Base-by-base conservation (phyloP, 2,797 vertebrate genomes). In the Acrossocheilus fasciatus region DNA sequence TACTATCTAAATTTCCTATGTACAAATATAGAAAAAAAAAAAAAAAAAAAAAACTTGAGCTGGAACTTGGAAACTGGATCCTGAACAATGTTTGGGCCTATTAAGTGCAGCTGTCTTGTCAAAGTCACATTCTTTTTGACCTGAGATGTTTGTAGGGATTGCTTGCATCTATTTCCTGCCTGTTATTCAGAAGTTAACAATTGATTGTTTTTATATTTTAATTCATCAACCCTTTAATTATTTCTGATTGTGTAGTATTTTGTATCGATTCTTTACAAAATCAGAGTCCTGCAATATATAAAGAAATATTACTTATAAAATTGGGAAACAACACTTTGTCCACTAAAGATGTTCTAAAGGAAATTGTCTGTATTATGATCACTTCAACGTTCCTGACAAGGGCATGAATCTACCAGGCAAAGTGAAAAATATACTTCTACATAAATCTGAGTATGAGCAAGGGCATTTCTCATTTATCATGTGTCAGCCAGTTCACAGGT, bases 61-160 rank as follows among this genome's bases (percentile, higher is more conserved):
- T 94, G 88, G 73, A 90, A 83, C 91, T 84, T 86, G 84, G 96
- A 95, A 93, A 95, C 92, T 36, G 36, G 94, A 96, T 94, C 92
- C 88, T 83, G 86, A 89, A 88, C 62, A 88, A 83, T 88, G 87
- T 91, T 83, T 87, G 26, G 82, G 84, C 85, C 66, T 78, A 83
- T 91, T 86, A 89, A 83, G 26, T 39, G 91, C 96, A 96, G 95
- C 96, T 96, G 95, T 94, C 90, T 81, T 96, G 95, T 94, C 90
- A 72, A 81, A 81, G 87, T 91, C 87, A 90, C 93, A 93, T 92
- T 93, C 90, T 34, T 64, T 89, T 90, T 85, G 80, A 91, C 80
- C 89, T 84, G 1, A 77, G 88, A 86, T 39, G 26, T 85, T 82
- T 92, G 82, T 64, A n/a, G 41, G 76, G 84, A 41, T 84, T 54